These are phyloP conservation scores for Balaeniceps rex DNA, from an alignment of 2,113 vertebrate species.

Conservation along the genomic window DNA sequence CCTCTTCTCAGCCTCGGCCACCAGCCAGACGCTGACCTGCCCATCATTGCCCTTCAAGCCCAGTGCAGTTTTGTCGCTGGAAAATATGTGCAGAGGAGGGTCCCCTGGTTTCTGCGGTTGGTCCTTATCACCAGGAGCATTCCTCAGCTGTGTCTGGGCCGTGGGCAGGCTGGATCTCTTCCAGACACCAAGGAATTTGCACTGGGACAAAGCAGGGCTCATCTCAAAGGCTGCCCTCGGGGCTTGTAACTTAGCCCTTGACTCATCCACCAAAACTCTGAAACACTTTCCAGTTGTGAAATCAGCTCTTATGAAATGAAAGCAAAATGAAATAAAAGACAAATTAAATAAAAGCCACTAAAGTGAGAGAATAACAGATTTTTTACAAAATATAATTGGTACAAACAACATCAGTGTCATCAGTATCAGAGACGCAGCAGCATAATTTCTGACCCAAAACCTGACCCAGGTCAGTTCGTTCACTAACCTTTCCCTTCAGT, in stretches of 20 bases:
- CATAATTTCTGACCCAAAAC: not conserved
- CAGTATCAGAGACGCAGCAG: not conserved
- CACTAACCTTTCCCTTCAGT: not conserved
- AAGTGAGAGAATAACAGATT: not conserved
- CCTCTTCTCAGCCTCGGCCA: not conserved
- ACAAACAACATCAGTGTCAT: not conserved
- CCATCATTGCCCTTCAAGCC: not conserved
- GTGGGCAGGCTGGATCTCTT: not conserved
- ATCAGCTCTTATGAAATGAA: not conserved
- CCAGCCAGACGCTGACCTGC: not conserved
- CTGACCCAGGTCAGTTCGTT: not conserved
- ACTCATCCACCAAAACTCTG: not conserved
- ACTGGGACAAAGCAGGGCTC: not conserved
- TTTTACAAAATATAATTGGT: not conserved
- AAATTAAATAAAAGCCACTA: not conserved
- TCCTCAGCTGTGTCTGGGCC: fast-evolving
- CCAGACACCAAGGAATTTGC: not conserved
- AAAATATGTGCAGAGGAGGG: not conserved
- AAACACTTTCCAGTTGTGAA: not conserved
- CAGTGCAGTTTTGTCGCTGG: not conserved
- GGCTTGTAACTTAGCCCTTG: not conserved
- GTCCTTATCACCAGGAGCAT: not conserved
- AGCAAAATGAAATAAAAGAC: not conserved
- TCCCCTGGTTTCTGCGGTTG: not conserved
- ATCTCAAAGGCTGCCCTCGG: not conserved